phyloP scores from a whole-genome alignment of 2,888 invertebrate genomes.

The Andrena praecox region DNA sequence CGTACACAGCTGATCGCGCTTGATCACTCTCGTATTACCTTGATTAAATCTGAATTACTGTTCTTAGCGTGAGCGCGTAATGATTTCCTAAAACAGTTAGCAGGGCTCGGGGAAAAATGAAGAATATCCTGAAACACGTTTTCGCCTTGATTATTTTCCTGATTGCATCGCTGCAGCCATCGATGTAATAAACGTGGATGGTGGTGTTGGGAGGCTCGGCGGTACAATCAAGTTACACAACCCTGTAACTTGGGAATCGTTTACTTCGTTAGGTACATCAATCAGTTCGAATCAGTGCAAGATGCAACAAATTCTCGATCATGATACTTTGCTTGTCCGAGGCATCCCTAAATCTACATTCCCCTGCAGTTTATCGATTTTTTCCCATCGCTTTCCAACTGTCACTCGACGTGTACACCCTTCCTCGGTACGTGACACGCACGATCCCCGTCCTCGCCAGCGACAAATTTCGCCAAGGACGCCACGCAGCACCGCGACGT shows the following conservation, averaged over 20 bases:
- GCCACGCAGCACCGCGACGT: background rate
- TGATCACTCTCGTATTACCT: constrained; percentile 7
- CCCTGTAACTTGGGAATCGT: background rate
- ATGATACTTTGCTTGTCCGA: too few relatives aligned
- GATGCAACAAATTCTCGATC: too few relatives aligned
- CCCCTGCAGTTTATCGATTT: too few relatives aligned
- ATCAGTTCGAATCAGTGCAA: background rate
- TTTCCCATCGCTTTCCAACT: too few relatives aligned
- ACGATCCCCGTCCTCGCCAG: background rate
- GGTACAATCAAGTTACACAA: background rate
- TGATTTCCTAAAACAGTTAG: constrained; percentile 14
- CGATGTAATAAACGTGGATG: constrained; percentile 1
- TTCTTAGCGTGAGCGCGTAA: background rate
- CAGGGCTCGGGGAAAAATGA: background rate
- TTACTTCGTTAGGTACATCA: background rate
- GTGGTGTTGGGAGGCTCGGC: background rate
- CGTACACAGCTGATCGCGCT: background rate
- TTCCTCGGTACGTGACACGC: too few relatives aligned
- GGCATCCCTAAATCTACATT: too few relatives aligned
- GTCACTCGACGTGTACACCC: too few relatives aligned
- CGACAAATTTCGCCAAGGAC: constrained; percentile 11
- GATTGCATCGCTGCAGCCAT: constrained; percentile 9
- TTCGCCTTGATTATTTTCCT: constrained; percentile 15
- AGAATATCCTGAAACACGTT: constrained; percentile 20
- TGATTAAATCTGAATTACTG: constrained; percentile 21